Conservation (phyloP, 1,140 invertebrate genomes). For the Drosophila orosa region DNA sequence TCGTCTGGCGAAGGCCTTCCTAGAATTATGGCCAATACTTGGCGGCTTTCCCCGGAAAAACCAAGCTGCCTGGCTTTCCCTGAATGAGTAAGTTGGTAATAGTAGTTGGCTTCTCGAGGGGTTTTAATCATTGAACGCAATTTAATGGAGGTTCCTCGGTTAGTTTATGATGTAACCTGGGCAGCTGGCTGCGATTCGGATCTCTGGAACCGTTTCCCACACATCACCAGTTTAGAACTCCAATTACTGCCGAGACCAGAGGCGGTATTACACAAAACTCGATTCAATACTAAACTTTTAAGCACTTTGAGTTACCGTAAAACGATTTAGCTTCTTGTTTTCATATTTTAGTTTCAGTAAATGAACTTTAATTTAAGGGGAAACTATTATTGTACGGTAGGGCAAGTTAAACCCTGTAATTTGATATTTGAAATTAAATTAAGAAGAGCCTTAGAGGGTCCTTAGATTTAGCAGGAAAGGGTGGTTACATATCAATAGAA, state of each 20-base stretch:
- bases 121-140: constrained; percentile 55
- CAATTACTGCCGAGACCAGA: constrained; percentile 2
- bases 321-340: constrained; percentile 7
- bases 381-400: background rate
- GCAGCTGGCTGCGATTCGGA: constrained; percentile 30
- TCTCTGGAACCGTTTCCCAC: constrained; percentile 29
- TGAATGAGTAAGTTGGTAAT: constrained; percentile 42
- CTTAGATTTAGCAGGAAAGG: background rate
- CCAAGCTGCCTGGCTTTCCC: constrained; percentile 27
- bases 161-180: constrained; percentile 29
- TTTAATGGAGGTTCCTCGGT: constrained; percentile 34
- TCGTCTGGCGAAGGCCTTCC: constrained; percentile 39
- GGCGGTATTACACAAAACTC: background rate
- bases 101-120: constrained; percentile 23
- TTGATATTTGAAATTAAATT: background rate
- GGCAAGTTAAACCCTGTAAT: background rate
- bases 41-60: constrained; percentile 48
- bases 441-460: background rate
- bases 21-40: constrained; percentile 57
- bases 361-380: background rate
- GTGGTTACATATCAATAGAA: background rate
- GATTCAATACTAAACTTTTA: background rate
- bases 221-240: constrained; percentile 1
- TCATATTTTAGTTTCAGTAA: constrained; percentile 1
- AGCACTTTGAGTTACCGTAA: constrained; percentile 1